Percentiles rank a stretch among this genome's conserved stretches.
phyloP scores from a whole-genome alignment of 2,888 invertebrate species.

The Morpho achilles region DNA sequence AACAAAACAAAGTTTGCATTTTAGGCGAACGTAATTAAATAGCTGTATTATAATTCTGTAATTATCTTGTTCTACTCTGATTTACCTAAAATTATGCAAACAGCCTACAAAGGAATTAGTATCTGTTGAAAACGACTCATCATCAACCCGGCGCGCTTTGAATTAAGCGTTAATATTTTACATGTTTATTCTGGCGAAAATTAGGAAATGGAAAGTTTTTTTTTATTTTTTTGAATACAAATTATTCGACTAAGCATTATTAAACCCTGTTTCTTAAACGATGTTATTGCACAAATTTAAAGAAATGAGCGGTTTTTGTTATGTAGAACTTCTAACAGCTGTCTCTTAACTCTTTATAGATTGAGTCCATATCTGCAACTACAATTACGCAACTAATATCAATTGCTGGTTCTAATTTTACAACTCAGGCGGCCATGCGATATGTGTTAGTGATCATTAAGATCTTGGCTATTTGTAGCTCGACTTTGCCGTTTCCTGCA shows the following conservation, averaged over 20 bases:
- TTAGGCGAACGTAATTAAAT: neutral
- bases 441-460: slow-evolving; percentile 22
- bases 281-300: no score
- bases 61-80: neutral
- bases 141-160: no score
- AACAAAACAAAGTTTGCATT: no score
- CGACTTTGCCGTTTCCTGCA: slow-evolving; percentile 14
- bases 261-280: no score
- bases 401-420: slow-evolving; percentile 28
- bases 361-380: slow-evolving; percentile 9
- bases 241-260: no score
- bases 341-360: neutral
- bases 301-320: no score
- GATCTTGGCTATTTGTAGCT: slow-evolving; percentile 13
- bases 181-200: no score
- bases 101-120: neutral
- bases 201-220: no score
- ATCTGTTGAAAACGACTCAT: no score
- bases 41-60: neutral
- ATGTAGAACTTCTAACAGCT: no score
- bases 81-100: neutral
- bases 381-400: slow-evolving; percentile 27
- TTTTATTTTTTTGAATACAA: no score
- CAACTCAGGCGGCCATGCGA: slow-evolving; percentile 23
- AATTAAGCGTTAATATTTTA: no score